These are phyloP conservation scores for Leucoraja erinaceus DNA, from an alignment of 2,113 vertebrate species.

Conservation along the genomic window DNA sequence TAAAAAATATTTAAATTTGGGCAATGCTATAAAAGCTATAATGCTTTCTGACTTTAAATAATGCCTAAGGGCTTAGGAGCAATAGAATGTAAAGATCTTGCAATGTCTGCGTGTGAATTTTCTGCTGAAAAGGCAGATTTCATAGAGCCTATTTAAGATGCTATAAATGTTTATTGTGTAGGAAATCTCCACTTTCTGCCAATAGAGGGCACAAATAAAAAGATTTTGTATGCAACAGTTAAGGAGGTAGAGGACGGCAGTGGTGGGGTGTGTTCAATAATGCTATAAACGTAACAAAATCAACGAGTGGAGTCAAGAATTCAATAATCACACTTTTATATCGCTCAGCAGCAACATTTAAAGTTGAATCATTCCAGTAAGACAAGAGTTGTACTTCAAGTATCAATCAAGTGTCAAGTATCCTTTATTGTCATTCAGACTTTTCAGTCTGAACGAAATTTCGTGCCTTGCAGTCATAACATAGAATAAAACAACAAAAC, in stretches of 20 bases:
- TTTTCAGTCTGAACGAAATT: no score
- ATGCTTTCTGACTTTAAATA: background rate
- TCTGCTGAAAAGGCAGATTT: background rate
- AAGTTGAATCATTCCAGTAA: background rate
- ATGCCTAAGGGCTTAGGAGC: background rate
- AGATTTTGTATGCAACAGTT: background rate
- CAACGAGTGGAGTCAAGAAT: background rate
- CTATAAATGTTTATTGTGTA: background rate
- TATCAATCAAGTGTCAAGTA: no score
- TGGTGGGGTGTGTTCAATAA: background rate
- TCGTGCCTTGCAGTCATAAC: no score
- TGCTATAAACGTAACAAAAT: background rate
- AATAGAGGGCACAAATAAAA: conserved; percentile 17
- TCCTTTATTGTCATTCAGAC: no score
- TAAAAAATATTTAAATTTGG: background rate
- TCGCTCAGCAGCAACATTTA: background rate
- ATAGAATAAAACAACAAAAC: no score
- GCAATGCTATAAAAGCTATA: background rate
- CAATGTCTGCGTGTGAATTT: background rate
- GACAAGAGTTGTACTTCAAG: background rate
- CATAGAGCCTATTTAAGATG: no score
- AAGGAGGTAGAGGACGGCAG: no score
- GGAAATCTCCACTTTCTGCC: background rate
- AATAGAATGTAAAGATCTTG: background rate
- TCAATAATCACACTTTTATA: background rate